phyloP scores from a whole-genome alignment of 2,113 vertebrate genomes.

The Paramormyrops kingsleyae region DNA sequence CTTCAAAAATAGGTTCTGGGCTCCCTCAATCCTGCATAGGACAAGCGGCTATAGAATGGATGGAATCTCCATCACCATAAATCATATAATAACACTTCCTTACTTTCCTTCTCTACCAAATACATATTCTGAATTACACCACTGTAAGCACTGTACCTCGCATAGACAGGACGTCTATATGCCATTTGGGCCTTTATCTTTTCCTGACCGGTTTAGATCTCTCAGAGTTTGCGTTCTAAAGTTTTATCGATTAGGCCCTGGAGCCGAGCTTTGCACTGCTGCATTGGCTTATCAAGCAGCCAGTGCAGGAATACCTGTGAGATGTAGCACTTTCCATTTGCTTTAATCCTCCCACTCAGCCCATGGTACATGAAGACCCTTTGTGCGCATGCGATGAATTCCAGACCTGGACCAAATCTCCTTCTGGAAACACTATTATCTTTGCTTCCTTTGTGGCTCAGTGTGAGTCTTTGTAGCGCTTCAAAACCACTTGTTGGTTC shows the following conservation, averaged over 20 bases:
- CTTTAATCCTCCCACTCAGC: background rate
- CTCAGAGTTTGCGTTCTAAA: background rate
- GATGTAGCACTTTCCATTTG: background rate
- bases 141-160: background rate
- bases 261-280: background rate
- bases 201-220: background rate
- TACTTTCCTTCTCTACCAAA: background rate
- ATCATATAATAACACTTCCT: background rate
- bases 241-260: background rate
- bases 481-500: background rate
- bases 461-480: background rate
- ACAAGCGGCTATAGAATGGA: background rate
- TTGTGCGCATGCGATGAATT: background rate
- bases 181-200: background rate
- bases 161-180: background rate
- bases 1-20: background rate
- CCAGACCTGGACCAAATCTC: background rate
- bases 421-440: background rate
- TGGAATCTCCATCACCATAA: background rate
- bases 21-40: background rate
- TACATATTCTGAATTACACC: background rate
- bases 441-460: background rate
- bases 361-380: background rate
- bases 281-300: background rate
- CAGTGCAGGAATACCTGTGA: background rate